Conservation (phyloP, 2,797 vertebrate genomes). For the Acanthurus tractus region DNA sequence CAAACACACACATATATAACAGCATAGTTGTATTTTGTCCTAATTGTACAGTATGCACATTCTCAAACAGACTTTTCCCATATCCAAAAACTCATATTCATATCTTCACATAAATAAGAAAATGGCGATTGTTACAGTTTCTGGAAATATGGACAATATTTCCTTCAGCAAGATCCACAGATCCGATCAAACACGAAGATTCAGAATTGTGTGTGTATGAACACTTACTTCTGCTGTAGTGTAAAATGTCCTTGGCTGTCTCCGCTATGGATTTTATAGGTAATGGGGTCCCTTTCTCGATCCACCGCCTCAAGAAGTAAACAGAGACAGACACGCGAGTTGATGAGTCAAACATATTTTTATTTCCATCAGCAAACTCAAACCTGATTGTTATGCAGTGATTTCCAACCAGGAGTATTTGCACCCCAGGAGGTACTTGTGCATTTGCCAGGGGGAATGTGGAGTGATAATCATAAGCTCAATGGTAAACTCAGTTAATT, state of each 20-base stretch:
- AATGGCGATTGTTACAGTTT: neutral
- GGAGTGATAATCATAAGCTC: neutral
- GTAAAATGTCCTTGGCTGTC: conserved; percentile 91
- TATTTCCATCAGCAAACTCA: conserved; percentile 8
- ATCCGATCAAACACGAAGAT: neutral
- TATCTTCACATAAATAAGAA: conserved; percentile 7
- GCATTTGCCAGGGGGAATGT: neutral
- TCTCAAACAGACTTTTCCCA: neutral
- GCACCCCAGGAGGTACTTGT: neutral
- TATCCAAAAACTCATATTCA: no score
- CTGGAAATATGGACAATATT: neutral
- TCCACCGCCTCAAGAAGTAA: conserved; percentile 90
- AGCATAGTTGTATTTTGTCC: neutral
- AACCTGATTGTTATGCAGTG: no score
- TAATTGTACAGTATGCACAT: neutral
- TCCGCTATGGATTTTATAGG: conserved; percentile 92
- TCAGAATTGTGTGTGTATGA: neutral
- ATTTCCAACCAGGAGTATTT: no score
- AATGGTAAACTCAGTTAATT: neutral
- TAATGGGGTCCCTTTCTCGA: conserved; percentile 93
- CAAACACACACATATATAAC: neutral
- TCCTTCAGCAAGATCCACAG: neutral
- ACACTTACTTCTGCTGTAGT: conserved; percentile 91
- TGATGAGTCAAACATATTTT: neutral
- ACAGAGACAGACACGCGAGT: conserved; percentile 23